phyloP scores from a whole-genome alignment of 2,797 vertebrate species.

The Labroides dimidiatus region DNA sequence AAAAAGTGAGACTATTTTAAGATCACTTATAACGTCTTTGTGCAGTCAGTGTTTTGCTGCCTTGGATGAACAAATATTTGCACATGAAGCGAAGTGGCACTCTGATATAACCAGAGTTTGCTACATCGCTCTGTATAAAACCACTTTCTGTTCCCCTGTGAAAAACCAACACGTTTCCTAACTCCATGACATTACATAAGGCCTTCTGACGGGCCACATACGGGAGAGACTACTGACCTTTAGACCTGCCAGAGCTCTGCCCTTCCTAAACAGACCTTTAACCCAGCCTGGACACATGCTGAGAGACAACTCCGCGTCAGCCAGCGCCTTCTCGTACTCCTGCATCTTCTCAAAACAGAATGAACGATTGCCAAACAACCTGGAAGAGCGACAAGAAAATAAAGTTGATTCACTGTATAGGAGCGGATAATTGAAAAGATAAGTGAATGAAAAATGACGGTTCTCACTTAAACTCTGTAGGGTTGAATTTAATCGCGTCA shows the following conservation, averaged over 20 bases:
- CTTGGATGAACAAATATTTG: too few relatives aligned
- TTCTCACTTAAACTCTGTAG: slow-evolving; percentile 85
- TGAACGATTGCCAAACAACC: slow-evolving; percentile 92
- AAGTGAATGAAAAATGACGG: fast-evolving
- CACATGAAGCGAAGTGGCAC: too few relatives aligned
- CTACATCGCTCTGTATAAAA: too few relatives aligned
- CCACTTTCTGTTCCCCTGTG: not conserved
- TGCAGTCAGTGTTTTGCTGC: too few relatives aligned
- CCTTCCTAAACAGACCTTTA: slow-evolving; percentile 90
- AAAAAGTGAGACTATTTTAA: too few relatives aligned
- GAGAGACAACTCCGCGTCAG: slow-evolving; percentile 85
- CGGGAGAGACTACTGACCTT: slow-evolving; percentile 80
- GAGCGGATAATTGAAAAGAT: not conserved
- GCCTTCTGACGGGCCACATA: too few relatives aligned
- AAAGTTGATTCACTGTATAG: not conserved
- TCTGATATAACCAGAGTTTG: too few relatives aligned
- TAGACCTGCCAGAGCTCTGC: slow-evolving; percentile 89
- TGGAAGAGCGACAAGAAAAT: slow-evolving; percentile 49
- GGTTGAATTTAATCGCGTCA: slow-evolving; percentile 87
- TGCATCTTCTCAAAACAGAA: slow-evolving; percentile 91
- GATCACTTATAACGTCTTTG: too few relatives aligned
- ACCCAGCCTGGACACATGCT: slow-evolving; percentile 85
- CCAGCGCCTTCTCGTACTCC: slow-evolving; percentile 84
- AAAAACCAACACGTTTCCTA: not conserved
- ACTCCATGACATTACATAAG: not conserved